These are phyloP conservation scores for Atta cephalotes DNA, from an alignment of 1,140 invertebrate genomes.

Conservation along the genomic window DNA sequence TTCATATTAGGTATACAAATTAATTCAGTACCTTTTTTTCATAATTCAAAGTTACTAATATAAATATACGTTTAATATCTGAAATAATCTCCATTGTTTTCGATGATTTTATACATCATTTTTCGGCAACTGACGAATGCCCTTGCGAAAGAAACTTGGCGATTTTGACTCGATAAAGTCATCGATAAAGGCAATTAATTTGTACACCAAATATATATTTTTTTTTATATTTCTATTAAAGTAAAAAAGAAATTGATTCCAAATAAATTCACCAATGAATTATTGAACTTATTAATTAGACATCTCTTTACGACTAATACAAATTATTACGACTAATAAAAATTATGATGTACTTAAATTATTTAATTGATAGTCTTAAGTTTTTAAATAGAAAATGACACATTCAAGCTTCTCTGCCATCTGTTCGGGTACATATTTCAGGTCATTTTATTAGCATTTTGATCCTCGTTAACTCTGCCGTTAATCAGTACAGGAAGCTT, in stretches of 20 bases:
- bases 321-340: not conserved
- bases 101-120: no score
- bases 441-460: not conserved
- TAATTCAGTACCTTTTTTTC: no score
- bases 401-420: not conserved
- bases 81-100: no score
- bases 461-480: conserved; percentile 24
- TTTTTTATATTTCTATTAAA: not conserved
- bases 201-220: no score
- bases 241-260: not conserved
- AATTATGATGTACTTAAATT: not conserved
- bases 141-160: no score
- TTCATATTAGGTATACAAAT: not conserved
- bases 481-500: conserved; percentile 48
- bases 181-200: no score
- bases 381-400: not conserved
- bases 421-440: no score
- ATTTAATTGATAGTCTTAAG: not conserved
- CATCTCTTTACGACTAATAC: not conserved
- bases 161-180: no score
- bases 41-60: no score
- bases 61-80: no score
- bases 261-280: not conserved
- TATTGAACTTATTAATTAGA: not conserved
- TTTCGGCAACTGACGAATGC: no score